These are phyloP conservation scores for Cerastoderma edule DNA, from an alignment of 2,888 invertebrate genomes.

Conservation along the genomic window DNA sequence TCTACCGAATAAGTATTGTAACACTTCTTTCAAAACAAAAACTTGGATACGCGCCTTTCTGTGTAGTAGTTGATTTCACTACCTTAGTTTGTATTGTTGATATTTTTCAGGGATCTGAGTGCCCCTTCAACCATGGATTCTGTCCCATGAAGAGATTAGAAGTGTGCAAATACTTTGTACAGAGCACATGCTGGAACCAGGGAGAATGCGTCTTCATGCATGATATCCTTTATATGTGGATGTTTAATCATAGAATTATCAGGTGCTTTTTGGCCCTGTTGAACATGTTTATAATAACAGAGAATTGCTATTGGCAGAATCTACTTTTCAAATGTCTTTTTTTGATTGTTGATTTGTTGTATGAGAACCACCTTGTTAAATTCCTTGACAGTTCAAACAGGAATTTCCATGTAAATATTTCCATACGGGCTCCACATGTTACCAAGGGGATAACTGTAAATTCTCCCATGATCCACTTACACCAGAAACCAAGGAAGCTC, in stretches of 20 bases:
- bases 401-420: conserved; percentile 99
- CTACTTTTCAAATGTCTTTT: no score
- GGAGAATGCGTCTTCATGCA: conserved; percentile 99
- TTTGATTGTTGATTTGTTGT: no score
- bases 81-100: no score
- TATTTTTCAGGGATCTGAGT: conserved; percentile 89
- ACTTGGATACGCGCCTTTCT: no score
- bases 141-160: conserved; percentile 94
- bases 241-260: no score
- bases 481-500: conserved; percentile 88
- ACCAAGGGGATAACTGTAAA: conserved; percentile 92
- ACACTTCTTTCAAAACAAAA: no score
- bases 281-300: no score
- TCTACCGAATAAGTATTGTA: no score
- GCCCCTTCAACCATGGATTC: conserved; percentile 93
- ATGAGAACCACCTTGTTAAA: background rate
- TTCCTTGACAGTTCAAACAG: conserved; percentile 72
- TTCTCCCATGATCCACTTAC: conserved; percentile 96
- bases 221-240: conserved; percentile 81
- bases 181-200: conserved; percentile 97
- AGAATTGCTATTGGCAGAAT: no score
- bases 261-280: no score
- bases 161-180: conserved; percentile 97
- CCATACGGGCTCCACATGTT: conserved; percentile 92
- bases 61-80: no score